A percentile compares a stretch with the other conserved stretches of the same genome.
phyloP scores from a whole-genome alignment of 2,888 invertebrate genomes.

The Melanotus villosus region DNA sequence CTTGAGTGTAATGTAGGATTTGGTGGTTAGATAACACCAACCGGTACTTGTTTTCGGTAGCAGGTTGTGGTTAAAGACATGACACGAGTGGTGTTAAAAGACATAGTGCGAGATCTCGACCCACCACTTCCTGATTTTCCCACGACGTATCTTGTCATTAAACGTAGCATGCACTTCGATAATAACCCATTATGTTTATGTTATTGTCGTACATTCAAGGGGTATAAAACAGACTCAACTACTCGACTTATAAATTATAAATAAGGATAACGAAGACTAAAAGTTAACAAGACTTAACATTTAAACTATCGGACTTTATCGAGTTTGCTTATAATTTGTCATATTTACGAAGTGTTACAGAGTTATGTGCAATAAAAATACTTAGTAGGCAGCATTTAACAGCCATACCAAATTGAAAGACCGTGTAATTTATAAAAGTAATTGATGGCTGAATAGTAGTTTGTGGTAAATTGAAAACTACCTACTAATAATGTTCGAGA shows the following conservation, averaged over 20 bases:
- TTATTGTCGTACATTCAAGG: background rate
- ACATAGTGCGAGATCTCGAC: background rate
- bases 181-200: background rate
- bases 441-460: conserved; percentile 24
- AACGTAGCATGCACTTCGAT: background rate
- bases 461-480: conserved; percentile 26
- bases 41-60: background rate
- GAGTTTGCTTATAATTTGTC: conserved; percentile 21
- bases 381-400: conserved; percentile 26
- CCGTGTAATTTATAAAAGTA: conserved; percentile 27
- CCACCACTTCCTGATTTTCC: conserved; percentile 1
- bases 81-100: conserved; percentile 12
- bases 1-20: conserved; percentile 14
- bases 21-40: conserved; percentile 9
- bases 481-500: conserved; percentile 6
- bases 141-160: conserved; percentile 13
- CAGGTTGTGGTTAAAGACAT: background rate
- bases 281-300: background rate
- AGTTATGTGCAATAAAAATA: conserved; percentile 30
- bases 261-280: background rate
- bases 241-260: too few relatives aligned
- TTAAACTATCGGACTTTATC: background rate
- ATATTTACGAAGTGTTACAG: conserved; percentile 26
- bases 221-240: background rate
- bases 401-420: conserved; percentile 22